A percentile compares a stretch with the other conserved stretches of the same genome.
phyloP scores from a whole-genome alignment of 2,888 invertebrate genomes.

The Dryococelus australis region DNA sequence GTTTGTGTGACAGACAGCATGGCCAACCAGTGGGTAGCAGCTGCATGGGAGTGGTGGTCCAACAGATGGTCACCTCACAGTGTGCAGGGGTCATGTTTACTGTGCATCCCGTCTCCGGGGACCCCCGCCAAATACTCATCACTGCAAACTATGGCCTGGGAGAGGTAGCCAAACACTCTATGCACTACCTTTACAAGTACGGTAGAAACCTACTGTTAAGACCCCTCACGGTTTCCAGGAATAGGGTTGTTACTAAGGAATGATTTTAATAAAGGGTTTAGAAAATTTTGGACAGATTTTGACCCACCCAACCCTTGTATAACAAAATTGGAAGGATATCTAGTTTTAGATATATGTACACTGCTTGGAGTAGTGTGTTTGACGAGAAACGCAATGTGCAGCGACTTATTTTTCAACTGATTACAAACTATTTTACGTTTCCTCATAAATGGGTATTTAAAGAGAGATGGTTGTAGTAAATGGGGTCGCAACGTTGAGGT shows the following conservation, averaged over 20 bases:
- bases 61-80: slow-evolving; percentile 75
- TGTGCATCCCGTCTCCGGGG: slow-evolving; percentile 75
- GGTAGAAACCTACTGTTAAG: too few relatives aligned
- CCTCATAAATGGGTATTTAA: too few relatives aligned
- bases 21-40: slow-evolving; percentile 72
- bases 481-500: too few relatives aligned
- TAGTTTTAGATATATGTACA: neutral
- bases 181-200: neutral
- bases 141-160: slow-evolving; percentile 86
- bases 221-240: too few relatives aligned
- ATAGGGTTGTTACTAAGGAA: too few relatives aligned
- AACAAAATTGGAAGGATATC: neutral
- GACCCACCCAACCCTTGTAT: neutral
- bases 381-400: neutral
- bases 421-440: too few relatives aligned
- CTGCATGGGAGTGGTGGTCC: slow-evolving; percentile 79
- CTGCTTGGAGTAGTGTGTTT: neutral
- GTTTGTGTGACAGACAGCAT: slow-evolving; percentile 66
- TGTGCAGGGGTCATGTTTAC: slow-evolving; percentile 81
- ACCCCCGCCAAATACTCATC: slow-evolving; percentile 72
- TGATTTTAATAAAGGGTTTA: too few relatives aligned
- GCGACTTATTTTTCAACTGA: too few relatives aligned
- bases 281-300: too few relatives aligned
- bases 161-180: slow-evolving; percentile 66
- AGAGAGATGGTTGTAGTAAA: too few relatives aligned